A percentile compares a stretch with the other conserved stretches of the same genome.
Evolutionary conservation across 2,797 vertebrate genomes (phyloP).

Genomic region (Rachycentron canadum): DNA sequence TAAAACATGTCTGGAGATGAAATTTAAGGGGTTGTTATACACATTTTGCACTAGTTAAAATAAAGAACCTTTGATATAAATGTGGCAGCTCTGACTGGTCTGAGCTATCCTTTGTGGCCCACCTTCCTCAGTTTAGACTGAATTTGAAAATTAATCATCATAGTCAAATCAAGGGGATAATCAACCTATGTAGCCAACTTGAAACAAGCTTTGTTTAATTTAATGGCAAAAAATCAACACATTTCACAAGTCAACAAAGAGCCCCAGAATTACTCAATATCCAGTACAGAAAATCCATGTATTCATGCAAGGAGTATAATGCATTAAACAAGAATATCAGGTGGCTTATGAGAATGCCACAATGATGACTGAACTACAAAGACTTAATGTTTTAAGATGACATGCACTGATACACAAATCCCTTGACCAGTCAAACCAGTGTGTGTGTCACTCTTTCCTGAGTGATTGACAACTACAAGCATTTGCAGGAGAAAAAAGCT

Average conservation of each 20-base stretch:
- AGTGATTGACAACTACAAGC: conserved; percentile 55
- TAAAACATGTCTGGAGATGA: too few species aligned
- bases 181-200: conserved; percentile 9
- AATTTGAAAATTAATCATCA: conserved; percentile 14
- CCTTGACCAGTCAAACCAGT: conserved; percentile 2
- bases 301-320: conserved; percentile 31
- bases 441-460: conserved; percentile 1
- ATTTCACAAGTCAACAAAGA: conserved; percentile 30
- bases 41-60: background rate
- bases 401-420: conserved; percentile 18
- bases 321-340: conserved; percentile 42
- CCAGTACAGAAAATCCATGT: conserved; percentile 21
- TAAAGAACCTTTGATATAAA: conserved; percentile 4
- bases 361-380: conserved; percentile 34
- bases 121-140: background rate
- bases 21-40: background rate
- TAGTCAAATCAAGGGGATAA: conserved; percentile 10
- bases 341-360: conserved; percentile 46
- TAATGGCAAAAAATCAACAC: conserved; percentile 19
- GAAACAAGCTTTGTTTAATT: conserved; percentile 1
- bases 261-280: background rate
- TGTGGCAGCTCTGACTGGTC: background rate
- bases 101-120: background rate
- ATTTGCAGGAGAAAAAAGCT: conserved; percentile 23
- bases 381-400: conserved; percentile 18